Base-by-base conservation (phyloP, 2,113 vertebrate genomes). In the Nasalis larvatus region DNA sequence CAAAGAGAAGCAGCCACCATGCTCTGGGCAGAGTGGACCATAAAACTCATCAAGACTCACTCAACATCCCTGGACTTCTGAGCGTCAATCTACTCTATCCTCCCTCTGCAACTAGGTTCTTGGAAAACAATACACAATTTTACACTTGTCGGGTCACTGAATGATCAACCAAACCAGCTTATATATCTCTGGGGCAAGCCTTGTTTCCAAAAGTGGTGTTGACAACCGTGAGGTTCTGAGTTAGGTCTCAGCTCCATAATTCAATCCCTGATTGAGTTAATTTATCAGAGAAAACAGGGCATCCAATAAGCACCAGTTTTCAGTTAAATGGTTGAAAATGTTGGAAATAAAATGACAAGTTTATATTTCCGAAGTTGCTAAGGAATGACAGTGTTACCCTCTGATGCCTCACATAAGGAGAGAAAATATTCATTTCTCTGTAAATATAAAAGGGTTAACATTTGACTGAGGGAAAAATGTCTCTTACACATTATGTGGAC, bases 391-490 rank as follows among this genome's bases (percentile, higher is more conserved):
- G 52, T 42, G 63, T 83, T 37, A 73, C 18, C 66, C 47, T 77
- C 6, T 54, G 21, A 30, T 86, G 30, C 21, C 49, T 81, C 35
- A n/a, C 42, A 45, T 16, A 74, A 18, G 13, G 42, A 86, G n/a
- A 94, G 42, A 91, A 90, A 87, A 89, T 21, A 87, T 0, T 86
- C 4, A 85, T 81, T 86, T 95, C 25, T 91, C 58, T 69, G 95
- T 76, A 40, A 93, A 45, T 45, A 80, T 0, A 86, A 7, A 80
- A 73, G 25, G 35, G 35, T 45, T 94, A 92, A 58, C 77, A 58
- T 60, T 60, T 71, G 66, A 88, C 10, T 37, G 73, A 95, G 58
- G 25, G 13, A 76, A 69, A 95, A 18, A 63, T 42, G 1, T 40
- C 37, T 80, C 42, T 96, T 85, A 60, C 6, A 49, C 3, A 81